These are phyloP conservation scores for Trichogramma dendrolimi DNA, from an alignment of 2,888 invertebrate species.

Conservation along the genomic window DNA sequence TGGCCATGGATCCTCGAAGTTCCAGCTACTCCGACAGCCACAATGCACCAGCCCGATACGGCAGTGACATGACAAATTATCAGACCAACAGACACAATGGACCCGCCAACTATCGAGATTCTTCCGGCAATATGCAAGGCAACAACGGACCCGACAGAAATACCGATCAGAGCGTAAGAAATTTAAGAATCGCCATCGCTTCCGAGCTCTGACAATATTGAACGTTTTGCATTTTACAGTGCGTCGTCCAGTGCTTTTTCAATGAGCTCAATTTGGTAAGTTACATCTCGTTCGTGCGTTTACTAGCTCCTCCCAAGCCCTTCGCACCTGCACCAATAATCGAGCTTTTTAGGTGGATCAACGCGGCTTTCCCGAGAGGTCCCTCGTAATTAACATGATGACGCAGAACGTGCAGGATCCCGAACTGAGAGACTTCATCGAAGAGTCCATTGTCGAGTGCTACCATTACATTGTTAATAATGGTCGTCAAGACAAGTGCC, in stretches of 20 bases:
- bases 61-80: no score
- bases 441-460: constrained; percentile 69
- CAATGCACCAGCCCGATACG: no score
- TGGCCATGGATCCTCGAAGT: no score
- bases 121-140: no score
- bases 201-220: no score
- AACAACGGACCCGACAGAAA: no score
- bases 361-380: constrained; percentile 64
- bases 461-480: constrained; percentile 58
- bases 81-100: no score
- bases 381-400: constrained; percentile 60
- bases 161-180: no score
- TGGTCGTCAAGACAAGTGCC: constrained; percentile 59
- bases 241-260: constrained; percentile 68
- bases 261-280: constrained; percentile 66
- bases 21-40: no score
- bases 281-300: constrained; percentile 7
- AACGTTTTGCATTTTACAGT: constrained; percentile 42
- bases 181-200: no score
- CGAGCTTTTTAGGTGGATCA: constrained; percentile 55
- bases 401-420: constrained; percentile 62
- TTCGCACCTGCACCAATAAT: neutral
- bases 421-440: constrained; percentile 65
- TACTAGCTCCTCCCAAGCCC: neutral
- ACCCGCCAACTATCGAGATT: no score